phyloP scores from a whole-genome alignment of 2,113 vertebrate species.

The Apus apus region DNA sequence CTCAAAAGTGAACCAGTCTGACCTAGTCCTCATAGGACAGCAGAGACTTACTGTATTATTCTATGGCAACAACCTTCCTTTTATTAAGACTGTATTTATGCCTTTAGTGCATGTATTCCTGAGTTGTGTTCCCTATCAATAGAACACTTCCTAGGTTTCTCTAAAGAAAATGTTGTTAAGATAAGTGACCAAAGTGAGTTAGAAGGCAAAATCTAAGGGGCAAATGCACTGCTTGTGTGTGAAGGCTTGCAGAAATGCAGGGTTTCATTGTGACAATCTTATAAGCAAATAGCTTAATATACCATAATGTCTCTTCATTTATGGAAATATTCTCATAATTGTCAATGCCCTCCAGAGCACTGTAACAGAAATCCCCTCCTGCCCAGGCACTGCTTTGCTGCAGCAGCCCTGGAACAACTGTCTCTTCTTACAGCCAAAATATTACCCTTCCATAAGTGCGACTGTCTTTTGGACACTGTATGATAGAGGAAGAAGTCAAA shows the following conservation, averaged over 20 bases:
- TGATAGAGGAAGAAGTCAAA: not conserved
- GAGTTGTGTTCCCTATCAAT: not conserved
- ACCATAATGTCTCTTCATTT: not conserved
- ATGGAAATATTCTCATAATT: not conserved
- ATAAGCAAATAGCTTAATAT: not conserved
- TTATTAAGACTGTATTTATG: not conserved
- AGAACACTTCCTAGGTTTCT: not conserved
- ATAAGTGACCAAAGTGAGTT: not conserved
- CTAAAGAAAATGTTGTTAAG: not conserved
- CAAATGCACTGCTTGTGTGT: not conserved
- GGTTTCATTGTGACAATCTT: not conserved
- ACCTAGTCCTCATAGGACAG: fast-evolving
- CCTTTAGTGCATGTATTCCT: not conserved
- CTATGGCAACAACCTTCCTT: not conserved
- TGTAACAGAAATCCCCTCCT: not conserved
- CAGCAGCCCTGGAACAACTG: not conserved
- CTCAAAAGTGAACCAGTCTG: fast-evolving
- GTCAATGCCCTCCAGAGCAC: not conserved
- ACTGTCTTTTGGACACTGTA: fast-evolving
- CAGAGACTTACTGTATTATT: not conserved
- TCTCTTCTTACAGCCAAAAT: not conserved
- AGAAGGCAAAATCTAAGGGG: not conserved
- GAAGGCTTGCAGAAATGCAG: not conserved
- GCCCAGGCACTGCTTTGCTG: not conserved
- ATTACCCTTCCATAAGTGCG: fast-evolving